Percentiles rank a stretch among this genome's conserved stretches.
phyloP scores from a whole-genome alignment of 2,113 vertebrate genomes.

The Phoxinus phoxinus region DNA sequence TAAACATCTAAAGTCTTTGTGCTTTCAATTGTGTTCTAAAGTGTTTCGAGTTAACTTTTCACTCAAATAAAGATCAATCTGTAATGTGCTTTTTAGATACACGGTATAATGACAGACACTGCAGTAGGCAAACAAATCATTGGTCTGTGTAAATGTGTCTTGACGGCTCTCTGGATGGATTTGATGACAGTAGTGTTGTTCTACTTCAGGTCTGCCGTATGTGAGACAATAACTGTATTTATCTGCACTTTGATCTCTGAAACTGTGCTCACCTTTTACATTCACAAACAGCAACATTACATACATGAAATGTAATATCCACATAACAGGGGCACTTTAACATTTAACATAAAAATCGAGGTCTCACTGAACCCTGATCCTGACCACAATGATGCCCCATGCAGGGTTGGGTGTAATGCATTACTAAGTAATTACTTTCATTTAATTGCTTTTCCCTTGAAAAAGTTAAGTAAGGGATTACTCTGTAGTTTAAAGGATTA shows the following conservation, averaged over 20 bases:
- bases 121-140: background rate
- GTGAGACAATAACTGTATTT: no score
- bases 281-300: no score
- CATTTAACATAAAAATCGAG: background rate
- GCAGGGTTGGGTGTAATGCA: no score
- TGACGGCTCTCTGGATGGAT: background rate
- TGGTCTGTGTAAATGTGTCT: constrained; percentile 1
- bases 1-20: no score
- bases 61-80: background rate
- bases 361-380: background rate
- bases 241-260: no score
- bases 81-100: background rate
- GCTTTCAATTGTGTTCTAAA: background rate
- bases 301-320: no score
- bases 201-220: background rate
- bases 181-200: background rate
- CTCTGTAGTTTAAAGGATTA: no score
- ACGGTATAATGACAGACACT: background rate
- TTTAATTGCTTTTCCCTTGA: no score
- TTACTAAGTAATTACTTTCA: no score
- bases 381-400: background rate
- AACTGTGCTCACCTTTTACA: no score
- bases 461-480: no score
- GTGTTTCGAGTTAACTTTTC: background rate
- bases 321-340: no score